These are phyloP conservation scores for Chelon auratus DNA, from an alignment of 2,797 vertebrate genomes.

Conservation along the genomic window DNA sequence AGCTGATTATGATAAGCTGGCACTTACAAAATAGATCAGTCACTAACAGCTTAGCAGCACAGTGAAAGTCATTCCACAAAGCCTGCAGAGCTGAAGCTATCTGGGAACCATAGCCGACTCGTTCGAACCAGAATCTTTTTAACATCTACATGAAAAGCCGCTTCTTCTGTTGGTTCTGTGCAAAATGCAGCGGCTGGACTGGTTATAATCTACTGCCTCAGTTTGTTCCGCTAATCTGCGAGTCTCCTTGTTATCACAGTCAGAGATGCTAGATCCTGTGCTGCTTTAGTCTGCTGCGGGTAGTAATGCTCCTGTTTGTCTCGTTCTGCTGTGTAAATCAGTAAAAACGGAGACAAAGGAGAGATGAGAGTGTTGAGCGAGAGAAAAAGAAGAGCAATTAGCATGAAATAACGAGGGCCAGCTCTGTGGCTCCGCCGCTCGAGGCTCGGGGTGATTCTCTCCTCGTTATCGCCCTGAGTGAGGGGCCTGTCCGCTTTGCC, in stretches of 20 bases:
- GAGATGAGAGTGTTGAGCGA: not conserved
- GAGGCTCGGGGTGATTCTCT: conserved; percentile 25
- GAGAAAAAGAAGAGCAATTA: conserved; percentile 42
- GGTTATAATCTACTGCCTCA: conserved; percentile 16
- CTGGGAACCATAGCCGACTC: conserved; percentile 7
- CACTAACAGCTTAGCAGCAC: conserved; percentile 48
- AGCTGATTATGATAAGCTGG: conserved; percentile 76
- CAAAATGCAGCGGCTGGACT: conserved; percentile 23
- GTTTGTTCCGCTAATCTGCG: conserved; percentile 16
- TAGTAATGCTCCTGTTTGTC: conserved; percentile 14
- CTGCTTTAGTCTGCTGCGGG: not conserved
- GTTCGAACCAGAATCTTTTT: conserved; percentile 40
- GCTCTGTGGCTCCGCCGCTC: conserved; percentile 8
- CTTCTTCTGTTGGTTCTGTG: conserved; percentile 4
- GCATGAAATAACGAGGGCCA: conserved; percentile 40
- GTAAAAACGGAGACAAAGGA: conserved; percentile 12
- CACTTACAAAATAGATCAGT: conserved; percentile 72
- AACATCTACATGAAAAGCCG: conserved; percentile 11
- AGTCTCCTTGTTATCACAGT: conserved; percentile 15
- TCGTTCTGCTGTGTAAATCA: conserved; percentile 10
- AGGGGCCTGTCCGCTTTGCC: conserved; percentile 7
- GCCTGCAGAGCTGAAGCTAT: conserved; percentile 28
- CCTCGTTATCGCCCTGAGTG: conserved; percentile 37
- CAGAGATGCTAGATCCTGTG: conserved; percentile 6
- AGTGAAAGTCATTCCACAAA: conserved; percentile 53